These are phyloP conservation scores for Zoanthus solanderi DNA, from an alignment of 92 coral and sea anemone species.

Conservation along the genomic window DNA sequence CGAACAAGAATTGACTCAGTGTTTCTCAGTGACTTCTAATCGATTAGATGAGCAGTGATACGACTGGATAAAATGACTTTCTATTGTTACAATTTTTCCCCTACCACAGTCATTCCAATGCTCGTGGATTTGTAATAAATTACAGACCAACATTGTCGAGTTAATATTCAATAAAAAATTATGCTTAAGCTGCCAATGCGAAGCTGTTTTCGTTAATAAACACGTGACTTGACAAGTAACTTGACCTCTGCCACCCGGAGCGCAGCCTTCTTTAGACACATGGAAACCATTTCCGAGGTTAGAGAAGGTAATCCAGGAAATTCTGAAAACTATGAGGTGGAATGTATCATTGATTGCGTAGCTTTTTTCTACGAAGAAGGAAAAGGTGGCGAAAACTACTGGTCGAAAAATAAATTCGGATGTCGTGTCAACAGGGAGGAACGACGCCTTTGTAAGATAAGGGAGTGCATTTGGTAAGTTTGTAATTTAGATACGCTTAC, in stretches of 20 bases:
- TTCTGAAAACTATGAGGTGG: background rate
- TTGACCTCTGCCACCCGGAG: slow-evolving; percentile 7
- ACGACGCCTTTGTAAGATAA: background rate
- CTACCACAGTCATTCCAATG: too few species aligned
- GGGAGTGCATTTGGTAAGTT: background rate
- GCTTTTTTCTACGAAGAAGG: background rate
- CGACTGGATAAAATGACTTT: too few species aligned
- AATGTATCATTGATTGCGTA: background rate
- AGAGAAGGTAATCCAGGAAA: background rate
- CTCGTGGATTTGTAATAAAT: too few species aligned
- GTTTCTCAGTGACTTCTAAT: too few species aligned
- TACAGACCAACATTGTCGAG: too few species aligned
- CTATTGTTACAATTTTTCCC: too few species aligned
- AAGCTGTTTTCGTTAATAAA: too few species aligned
- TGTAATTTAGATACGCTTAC: background rate
- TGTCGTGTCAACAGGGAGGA: slow-evolving; percentile 14
- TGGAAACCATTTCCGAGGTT: background rate
- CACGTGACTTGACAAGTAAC: background rate
- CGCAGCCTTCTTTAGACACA: background rate
- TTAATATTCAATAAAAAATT: too few species aligned
- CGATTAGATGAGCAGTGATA: too few species aligned
- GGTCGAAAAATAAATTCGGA: background rate
- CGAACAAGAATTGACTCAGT: too few species aligned
- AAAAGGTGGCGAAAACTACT: background rate
- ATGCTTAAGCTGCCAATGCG: too few species aligned